Percentiles rank a stretch among this genome's conserved stretches.
phyloP scores from a whole-genome alignment of 92 coral and sea anemone genomes.

The Heliopora coerulea region DNA sequence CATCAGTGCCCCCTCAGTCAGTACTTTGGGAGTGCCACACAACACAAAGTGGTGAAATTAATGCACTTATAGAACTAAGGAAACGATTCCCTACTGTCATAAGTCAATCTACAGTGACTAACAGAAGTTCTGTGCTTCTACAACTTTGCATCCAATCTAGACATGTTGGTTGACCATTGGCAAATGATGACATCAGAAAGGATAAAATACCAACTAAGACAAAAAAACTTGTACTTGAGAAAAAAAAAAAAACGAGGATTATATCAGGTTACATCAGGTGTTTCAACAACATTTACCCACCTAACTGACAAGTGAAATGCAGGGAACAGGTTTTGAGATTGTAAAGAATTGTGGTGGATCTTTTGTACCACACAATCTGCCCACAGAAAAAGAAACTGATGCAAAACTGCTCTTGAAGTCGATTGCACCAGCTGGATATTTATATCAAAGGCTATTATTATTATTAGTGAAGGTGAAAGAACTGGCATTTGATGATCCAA shows the following conservation, averaged over 20 bases:
- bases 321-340: conserved; percentile 51
- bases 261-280: conserved; percentile 42
- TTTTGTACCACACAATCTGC: conserved; percentile 46
- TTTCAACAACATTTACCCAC: conserved; percentile 28
- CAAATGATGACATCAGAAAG: conserved; percentile 22
- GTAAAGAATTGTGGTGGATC: conserved; percentile 55
- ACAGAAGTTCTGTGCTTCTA: conserved; percentile 27
- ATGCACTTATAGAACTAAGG: conserved; percentile 46
- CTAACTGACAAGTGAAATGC: conserved; percentile 43
- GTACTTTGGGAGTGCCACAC: conserved; percentile 15
- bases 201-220: conserved; percentile 51
- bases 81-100: conserved; percentile 48
- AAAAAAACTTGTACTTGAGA: conserved; percentile 46
- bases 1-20: conserved; percentile 8
- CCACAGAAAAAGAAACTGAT: conserved; percentile 53
- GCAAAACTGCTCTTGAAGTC: conserved; percentile 58
- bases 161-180: conserved; percentile 34
- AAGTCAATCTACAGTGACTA: conserved; percentile 34
- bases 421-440: conserved; percentile 54
- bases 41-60: conserved; percentile 10
- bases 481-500: neutral
- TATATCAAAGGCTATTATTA: conserved; percentile 45
- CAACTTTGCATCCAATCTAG: conserved; percentile 8
- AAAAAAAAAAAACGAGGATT: conserved; percentile 21
- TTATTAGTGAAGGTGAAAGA: too few relatives aligned